Evolutionary conservation across 1,140 invertebrate genomes (phyloP).

Genomic region (Drosophila watanabei): DNA sequence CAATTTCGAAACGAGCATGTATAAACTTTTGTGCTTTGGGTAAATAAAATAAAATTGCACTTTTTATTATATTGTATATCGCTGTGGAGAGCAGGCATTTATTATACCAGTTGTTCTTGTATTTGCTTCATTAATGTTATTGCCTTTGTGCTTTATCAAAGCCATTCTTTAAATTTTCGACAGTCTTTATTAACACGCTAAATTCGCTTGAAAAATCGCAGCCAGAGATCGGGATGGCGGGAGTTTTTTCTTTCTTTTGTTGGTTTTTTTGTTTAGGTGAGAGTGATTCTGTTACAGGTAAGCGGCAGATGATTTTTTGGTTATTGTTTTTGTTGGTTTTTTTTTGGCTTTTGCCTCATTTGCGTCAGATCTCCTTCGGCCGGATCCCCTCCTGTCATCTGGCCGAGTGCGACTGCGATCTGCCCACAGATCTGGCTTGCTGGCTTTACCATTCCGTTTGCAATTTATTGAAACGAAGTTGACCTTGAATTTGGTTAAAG

Average conservation of each 20-base stretch:
- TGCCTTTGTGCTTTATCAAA: conserved; percentile 60
- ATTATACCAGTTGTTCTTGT: conserved; percentile 64
- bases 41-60: conserved; percentile 66
- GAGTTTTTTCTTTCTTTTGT: not conserved
- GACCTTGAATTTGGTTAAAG: conserved; percentile 84
- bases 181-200: conserved; percentile 74
- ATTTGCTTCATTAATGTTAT: conserved; percentile 48
- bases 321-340: not conserved
- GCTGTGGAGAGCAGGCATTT: conserved; percentile 31
- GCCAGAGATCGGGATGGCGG: conserved; percentile 12
- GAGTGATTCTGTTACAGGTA: conserved; percentile 72
- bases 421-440: conserved; percentile 19
- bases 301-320: conserved; percentile 34
- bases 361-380: conserved; percentile 61
- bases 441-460: conserved; percentile 67
- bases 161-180: conserved; percentile 76
- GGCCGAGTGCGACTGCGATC: not conserved
- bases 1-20: conserved; percentile 14
- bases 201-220: conserved; percentile 63
- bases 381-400: conserved; percentile 31
- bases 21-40: conserved; percentile 29
- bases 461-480: conserved; percentile 83
- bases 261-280: conserved; percentile 4
- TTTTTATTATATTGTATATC: conserved; percentile 52
- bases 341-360: conserved; percentile 57